Base-by-base conservation (phyloP, 2,113 vertebrate species). In the Monopterus albus region DNA sequence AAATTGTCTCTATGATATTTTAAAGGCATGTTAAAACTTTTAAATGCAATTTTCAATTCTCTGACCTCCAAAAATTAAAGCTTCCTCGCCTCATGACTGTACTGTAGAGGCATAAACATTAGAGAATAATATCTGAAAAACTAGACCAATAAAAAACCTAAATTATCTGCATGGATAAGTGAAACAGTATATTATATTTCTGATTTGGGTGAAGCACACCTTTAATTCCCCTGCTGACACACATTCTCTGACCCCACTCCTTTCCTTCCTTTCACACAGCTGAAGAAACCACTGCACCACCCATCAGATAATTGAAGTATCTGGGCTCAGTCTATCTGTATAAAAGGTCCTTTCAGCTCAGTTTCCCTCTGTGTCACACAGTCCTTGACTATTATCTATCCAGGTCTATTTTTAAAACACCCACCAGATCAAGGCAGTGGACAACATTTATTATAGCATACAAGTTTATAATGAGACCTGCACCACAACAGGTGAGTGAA, bases 401-500 rank as follows among this genome's bases (percentile, higher is more conserved):
- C 36, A 2, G 0, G 25, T 67, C 51, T 55, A 31, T 59, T 74
- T 73, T 20, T 46, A 61, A 23, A 70, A 42, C 20, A 47, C 0
- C 17, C 38, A 52, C 17, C 26, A 33, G 49, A 46, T n/a, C n/a
- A n/a, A 58, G 21, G 25, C 10, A 42, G 10, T 18, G 15, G 26
- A 31, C 7, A 11, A 17, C 23, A 55, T 51, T 33, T 70, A 20
- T 49, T 60, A 55, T 35, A 61, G 2, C 1, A 1, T 23, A 35
- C 70, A 77, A 53, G 74, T 72, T 66, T 79, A 25, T 57, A 35
- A 53, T 50, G 25, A 72, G 29, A 53, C 43, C 38, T 25, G 50
- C 6, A 28, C 11, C 20, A 14, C 45, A 69, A 15, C 74, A 81
- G 76, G 72, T 82, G 59, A 72, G 47, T 57, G 73, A 62, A 50